These are phyloP conservation scores for Chalcis sispes DNA, from an alignment of 2,888 invertebrate genomes.

Conservation along the genomic window DNA sequence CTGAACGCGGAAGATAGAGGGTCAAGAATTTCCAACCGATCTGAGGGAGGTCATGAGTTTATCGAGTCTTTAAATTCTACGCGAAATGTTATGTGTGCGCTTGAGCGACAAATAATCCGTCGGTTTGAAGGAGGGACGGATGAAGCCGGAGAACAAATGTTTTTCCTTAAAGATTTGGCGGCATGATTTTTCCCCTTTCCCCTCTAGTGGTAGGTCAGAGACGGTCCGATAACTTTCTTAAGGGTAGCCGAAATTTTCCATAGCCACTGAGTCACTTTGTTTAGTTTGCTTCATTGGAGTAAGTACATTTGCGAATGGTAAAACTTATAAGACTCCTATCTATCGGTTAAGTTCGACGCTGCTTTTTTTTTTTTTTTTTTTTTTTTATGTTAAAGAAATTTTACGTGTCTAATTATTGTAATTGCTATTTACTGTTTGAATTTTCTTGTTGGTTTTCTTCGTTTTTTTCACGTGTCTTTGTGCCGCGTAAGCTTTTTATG, in stretches of 20 bases:
- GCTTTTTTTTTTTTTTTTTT: no score
- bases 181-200: no score
- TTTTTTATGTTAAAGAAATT: background rate
- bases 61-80: conserved; percentile 14
- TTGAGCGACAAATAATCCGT: conserved; percentile 30
- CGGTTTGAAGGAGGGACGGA: background rate
- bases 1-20: conserved; percentile 32
- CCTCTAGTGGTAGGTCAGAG: no score
- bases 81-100: background rate
- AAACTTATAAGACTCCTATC: no score
- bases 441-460: background rate
- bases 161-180: no score
- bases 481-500: background rate
- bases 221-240: no score
- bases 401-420: background rate
- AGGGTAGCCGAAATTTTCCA: no score
- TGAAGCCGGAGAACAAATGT: background rate
- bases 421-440: background rate
- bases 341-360: background rate
- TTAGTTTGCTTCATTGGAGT: no score
- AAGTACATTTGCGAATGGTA: no score
- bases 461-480: background rate
- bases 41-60: conserved; percentile 25
- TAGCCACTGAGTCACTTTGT: no score
- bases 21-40: background rate